Percentiles rank a stretch among this genome's conserved stretches.
These are phyloP conservation scores for Chaetura pelagica DNA, from an alignment of 2,113 vertebrate genomes.

Conservation along the genomic window DNA sequence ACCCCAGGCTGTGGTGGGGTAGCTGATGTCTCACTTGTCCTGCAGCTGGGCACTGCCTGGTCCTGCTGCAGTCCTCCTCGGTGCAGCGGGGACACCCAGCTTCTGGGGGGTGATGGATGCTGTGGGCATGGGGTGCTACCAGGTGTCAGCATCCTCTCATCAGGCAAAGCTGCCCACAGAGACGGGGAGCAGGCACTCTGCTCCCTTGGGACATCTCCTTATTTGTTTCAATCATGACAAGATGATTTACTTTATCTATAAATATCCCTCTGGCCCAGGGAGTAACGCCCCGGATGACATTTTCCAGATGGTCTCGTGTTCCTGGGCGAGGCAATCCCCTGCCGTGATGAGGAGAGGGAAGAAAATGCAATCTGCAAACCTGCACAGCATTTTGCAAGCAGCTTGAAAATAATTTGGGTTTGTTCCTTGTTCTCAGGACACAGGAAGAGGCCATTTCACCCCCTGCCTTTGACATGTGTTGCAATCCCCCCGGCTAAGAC, in stretches of 20 bases:
- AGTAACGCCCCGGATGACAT: neutral
- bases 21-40: rapidly evolving
- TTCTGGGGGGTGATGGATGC: neutral
- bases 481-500: neutral
- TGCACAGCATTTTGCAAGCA: rapidly evolving
- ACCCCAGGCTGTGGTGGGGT: too few species aligned
- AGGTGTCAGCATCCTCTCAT: rapidly evolving
- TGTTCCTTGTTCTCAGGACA: neutral
- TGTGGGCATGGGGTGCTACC: rapidly evolving
- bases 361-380: neutral
- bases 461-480: neutral
- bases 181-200: rapidly evolving
- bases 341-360: neutral
- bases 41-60: too few species aligned
- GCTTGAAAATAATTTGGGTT: neutral
- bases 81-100: rapidly evolving
- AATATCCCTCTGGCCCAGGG: neutral
- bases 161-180: neutral
- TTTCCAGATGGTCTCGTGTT: constrained; percentile 21
- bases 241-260: constrained; percentile 23
- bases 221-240: neutral
- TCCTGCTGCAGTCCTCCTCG: neutral
- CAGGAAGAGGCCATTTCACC: neutral
- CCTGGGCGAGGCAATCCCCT: neutral
- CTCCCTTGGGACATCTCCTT: neutral